These are phyloP conservation scores for Melangyna quadrimaculata DNA, from an alignment of 2,888 invertebrate species.

Conservation along the genomic window DNA sequence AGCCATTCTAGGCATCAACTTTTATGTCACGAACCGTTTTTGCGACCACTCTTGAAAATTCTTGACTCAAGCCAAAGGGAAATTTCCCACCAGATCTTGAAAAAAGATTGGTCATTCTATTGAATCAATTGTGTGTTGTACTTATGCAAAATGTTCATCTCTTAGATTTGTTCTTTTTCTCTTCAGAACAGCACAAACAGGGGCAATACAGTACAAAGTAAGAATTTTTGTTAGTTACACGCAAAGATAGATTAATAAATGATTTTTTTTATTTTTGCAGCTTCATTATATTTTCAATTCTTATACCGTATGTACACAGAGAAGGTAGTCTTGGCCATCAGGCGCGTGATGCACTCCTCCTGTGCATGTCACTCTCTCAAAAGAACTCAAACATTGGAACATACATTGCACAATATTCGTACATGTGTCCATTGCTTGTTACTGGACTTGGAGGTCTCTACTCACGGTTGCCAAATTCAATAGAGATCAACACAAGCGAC, in stretches of 20 bases:
- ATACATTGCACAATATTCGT: conserved; percentile 93
- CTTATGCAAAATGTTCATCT: conserved; percentile 94
- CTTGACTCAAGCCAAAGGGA: conserved; percentile 90
- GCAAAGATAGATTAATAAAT: not conserved
- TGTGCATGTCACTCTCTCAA: conserved; percentile 96
- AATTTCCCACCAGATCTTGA: conserved; percentile 90
- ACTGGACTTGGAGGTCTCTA: conserved; percentile 96
- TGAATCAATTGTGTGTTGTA: conserved; percentile 95
- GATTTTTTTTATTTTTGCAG: conserved; percentile 81
- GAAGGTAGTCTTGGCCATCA: conserved; percentile 94
- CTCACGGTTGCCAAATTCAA: conserved; percentile 92
- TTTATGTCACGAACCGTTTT: conserved; percentile 93
- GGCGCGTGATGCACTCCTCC: conserved; percentile 93
- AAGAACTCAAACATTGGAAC: conserved; percentile 90
- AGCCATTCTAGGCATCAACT: conserved; percentile 91
- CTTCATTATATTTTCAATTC: conserved; percentile 93
- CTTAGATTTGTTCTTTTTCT: conserved; percentile 93
- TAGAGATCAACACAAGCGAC: conserved; percentile 87
- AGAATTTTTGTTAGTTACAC: conserved; percentile 47
- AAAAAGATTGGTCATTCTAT: conserved; percentile 90
- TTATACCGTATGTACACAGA: conserved; percentile 94
- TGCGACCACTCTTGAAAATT: conserved; percentile 92
- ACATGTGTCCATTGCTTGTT: conserved; percentile 93
- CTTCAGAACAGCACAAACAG: conserved; percentile 81
- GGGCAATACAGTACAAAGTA: conserved; percentile 75